These are phyloP conservation scores for Mimas tiliae DNA, from an alignment of 2,888 invertebrate genomes.

Conservation along the genomic window DNA sequence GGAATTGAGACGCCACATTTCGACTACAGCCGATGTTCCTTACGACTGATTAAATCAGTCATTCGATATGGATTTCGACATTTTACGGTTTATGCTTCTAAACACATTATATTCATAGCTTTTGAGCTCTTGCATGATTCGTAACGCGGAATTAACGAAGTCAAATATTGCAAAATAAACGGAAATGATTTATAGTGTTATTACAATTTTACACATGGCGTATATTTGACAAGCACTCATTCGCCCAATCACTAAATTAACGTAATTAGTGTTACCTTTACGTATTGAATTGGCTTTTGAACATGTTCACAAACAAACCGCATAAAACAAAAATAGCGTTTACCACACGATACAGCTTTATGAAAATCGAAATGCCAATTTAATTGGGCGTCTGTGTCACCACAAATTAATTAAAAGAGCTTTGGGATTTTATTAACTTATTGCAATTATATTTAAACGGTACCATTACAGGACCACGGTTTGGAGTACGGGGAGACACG, in stretches of 20 bases:
- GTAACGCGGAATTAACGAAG: slow-evolving; percentile 6
- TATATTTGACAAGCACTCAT: slow-evolving; percentile 46
- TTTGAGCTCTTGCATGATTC: neutral
- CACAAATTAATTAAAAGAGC: slow-evolving; percentile 78
- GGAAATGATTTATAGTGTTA: slow-evolving; percentile 29
- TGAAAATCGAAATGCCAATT: slow-evolving; percentile 70
- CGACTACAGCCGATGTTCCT: slow-evolving; percentile 54
- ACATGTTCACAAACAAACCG: slow-evolving; percentile 53
- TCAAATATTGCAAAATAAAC: slow-evolving; percentile 27
- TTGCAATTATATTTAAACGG: slow-evolving; percentile 79
- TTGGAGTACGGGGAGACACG: slow-evolving; percentile 2
- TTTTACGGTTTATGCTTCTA: slow-evolving; percentile 53
- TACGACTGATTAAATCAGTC: slow-evolving; percentile 58
- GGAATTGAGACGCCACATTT: slow-evolving; percentile 50
- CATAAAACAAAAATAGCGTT: slow-evolving; percentile 57
- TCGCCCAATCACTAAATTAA: slow-evolving; percentile 51
- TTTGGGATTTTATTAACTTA: slow-evolving; percentile 78
- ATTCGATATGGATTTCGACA: slow-evolving; percentile 47
- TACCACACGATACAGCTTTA: slow-evolving; percentile 57
- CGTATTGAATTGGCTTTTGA: slow-evolving; percentile 47
- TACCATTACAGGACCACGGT: slow-evolving; percentile 57
- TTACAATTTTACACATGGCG: slow-evolving; percentile 34
- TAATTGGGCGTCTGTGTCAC: slow-evolving; percentile 71
- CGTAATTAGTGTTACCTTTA: slow-evolving; percentile 48
- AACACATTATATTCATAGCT: slow-evolving; percentile 41